Evolutionary conservation across 2,113 vertebrate species (phyloP).

Genomic region (Ovis aries): DNA sequence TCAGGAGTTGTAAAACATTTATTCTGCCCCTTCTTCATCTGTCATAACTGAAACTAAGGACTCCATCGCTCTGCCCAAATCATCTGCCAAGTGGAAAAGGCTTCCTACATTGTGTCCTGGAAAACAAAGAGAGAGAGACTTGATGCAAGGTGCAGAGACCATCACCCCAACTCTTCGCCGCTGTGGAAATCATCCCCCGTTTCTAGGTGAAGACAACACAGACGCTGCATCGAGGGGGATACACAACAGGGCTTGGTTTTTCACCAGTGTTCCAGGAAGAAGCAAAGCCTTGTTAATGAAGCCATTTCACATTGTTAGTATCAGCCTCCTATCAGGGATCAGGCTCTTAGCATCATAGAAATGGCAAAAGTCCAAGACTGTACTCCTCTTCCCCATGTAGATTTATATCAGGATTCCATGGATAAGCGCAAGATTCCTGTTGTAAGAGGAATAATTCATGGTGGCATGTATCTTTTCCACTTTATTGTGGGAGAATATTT

Average conservation of each 20-base stretch:
- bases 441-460: neutral
- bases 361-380: neutral
- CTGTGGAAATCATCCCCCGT: neutral
- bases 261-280: conserved; percentile 34
- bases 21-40: conserved; percentile 90
- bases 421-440: neutral
- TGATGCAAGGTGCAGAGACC: neutral
- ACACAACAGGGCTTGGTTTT: neutral
- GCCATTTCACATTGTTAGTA: conserved; percentile 61
- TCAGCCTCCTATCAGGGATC: neutral
- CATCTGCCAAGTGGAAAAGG: conserved; percentile 96
- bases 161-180: neutral
- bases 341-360: neutral
- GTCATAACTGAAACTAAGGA: conserved; percentile 96
- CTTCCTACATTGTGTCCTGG: conserved; percentile 93
- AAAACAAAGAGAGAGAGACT: conserved; percentile 64
- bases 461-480: neutral
- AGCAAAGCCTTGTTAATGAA: conserved; percentile 71
- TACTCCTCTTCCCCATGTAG: neutral
- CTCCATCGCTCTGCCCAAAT: conserved; percentile 95
- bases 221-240: conserved; percentile 14
- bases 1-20: conserved; percentile 88
- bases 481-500: neutral
- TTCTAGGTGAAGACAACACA: conserved; percentile 60
- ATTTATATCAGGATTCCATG: neutral